These are phyloP conservation scores for Ectropis crepuscularia DNA, from an alignment of 2,888 invertebrate species.

Conservation along the genomic window DNA sequence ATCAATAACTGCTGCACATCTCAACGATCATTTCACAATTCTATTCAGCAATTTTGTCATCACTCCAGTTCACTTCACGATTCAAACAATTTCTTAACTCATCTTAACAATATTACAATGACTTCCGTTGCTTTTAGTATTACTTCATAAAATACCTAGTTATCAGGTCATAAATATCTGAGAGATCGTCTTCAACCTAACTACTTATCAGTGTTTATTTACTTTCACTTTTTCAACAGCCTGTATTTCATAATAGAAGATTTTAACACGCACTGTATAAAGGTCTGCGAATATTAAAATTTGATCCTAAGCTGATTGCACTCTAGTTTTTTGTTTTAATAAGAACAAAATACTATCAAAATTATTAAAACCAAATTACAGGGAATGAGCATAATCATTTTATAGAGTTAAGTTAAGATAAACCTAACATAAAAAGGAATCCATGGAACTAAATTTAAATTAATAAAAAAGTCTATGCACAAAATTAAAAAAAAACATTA, in stretches of 20 bases:
- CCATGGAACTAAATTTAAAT: too few relatives aligned
- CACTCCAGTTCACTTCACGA: background rate
- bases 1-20: background rate
- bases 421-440: too few relatives aligned
- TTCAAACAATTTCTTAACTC: constrained; percentile 9
- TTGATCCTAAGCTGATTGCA: background rate
- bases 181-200: constrained; percentile 24
- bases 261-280: constrained; percentile 21
- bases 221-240: constrained; percentile 31
- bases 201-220: constrained; percentile 15
- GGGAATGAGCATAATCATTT: too few relatives aligned
- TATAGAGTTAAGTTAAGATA: too few relatives aligned
- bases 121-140: constrained; percentile 12
- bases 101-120: constrained; percentile 14
- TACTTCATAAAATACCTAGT: constrained; percentile 12
- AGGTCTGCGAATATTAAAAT: constrained; percentile 16
- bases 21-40: background rate
- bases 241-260: constrained; percentile 21
- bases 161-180: constrained; percentile 16
- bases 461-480: too few relatives aligned
- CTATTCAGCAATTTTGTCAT: background rate
- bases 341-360: background rate
- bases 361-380: background rate
- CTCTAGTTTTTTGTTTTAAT: background rate
- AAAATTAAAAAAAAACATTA: too few relatives aligned